A percentile compares a stretch with the other conserved stretches of the same genome.
These are phyloP conservation scores for Lithosia quadra DNA, from an alignment of 2,888 invertebrate species.

Conservation along the genomic window DNA sequence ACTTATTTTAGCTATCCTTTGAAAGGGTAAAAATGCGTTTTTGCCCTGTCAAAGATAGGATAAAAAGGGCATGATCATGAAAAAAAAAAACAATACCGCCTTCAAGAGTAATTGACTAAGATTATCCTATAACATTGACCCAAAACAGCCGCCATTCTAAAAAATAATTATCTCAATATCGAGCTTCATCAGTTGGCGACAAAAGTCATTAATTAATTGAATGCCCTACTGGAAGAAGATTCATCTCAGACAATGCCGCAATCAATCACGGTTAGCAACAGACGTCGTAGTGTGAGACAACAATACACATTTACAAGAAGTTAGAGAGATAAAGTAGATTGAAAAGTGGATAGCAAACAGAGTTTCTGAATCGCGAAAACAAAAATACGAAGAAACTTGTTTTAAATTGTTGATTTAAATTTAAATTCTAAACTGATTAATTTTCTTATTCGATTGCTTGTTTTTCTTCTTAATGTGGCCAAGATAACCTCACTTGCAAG, in stretches of 20 bases:
- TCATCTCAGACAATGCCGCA: neutral
- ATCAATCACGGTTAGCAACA: neutral
- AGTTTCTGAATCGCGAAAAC: neutral
- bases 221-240: neutral
- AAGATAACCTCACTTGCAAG: too few relatives aligned
- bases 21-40: too few relatives aligned
- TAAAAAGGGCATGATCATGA: too few relatives aligned
- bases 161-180: neutral
- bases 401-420: neutral
- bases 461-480: neutral
- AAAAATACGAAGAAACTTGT: neutral
- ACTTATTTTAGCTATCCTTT: too few relatives aligned
- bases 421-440: neutral
- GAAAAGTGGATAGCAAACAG: neutral
- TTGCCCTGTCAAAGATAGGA: too few relatives aligned
- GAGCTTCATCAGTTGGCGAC: neutral
- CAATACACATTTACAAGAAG: neutral
- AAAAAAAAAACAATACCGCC: too few relatives aligned
- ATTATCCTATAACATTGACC: neutral
- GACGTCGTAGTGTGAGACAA: neutral
- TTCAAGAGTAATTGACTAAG: neutral
- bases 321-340: neutral
- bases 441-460: neutral
- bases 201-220: slow-evolving; percentile 4
- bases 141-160: neutral